A percentile compares a stretch with the other conserved stretches of the same genome.
phyloP scores from a whole-genome alignment of 2,113 vertebrate species.

The Sapayoa aenigma region DNA sequence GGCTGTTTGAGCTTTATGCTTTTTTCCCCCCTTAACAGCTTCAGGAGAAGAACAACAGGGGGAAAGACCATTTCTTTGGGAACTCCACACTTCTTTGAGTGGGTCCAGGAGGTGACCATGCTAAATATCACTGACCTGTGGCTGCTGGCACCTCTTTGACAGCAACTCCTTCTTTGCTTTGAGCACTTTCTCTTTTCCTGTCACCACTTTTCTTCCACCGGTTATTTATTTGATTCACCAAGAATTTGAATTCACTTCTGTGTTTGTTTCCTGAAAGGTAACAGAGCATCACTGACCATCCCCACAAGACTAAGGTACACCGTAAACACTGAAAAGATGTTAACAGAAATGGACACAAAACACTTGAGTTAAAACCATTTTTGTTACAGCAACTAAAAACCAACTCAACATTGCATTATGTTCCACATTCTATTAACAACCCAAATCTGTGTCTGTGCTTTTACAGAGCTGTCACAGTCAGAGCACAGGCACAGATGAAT shows the following conservation, averaged over 20 bases:
- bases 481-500: background rate
- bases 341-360: background rate
- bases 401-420: background rate
- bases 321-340: background rate
- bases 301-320: background rate
- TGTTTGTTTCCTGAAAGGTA: conserved; percentile 84
- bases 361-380: background rate
- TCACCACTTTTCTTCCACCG: conserved; percentile 69
- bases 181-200: background rate
- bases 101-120: background rate
- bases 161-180: background rate
- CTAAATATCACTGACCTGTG: conserved; percentile 48
- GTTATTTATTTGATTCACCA: conserved; percentile 85
- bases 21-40: background rate
- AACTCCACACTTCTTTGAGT: background rate
- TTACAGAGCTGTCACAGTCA: background rate
- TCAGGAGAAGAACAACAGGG: background rate
- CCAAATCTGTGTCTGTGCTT: background rate
- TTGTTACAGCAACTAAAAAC: background rate
- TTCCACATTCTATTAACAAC: accelerated
- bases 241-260: conserved; percentile 81
- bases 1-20: background rate
- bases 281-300: background rate
- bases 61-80: background rate
- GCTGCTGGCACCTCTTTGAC: background rate